Conservation (phyloP, 2,888 invertebrate genomes). For the Macaria notata region DNA sequence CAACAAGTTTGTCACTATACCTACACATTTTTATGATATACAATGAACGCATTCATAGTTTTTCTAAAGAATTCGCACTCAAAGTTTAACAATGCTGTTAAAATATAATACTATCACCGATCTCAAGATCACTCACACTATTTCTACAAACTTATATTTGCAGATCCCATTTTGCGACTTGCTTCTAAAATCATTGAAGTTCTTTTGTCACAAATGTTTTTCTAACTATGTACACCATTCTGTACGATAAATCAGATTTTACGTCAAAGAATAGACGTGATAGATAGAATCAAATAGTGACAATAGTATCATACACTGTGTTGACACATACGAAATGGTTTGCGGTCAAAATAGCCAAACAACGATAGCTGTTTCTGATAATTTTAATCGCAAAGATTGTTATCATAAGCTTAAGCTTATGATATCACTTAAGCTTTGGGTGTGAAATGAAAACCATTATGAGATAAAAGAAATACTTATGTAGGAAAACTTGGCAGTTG, state of each 20-base stretch:
- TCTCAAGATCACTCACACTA: constrained; percentile 48
- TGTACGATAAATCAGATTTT: constrained; percentile 29
- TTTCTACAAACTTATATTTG: not conserved
- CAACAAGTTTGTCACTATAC: too few relatives aligned
- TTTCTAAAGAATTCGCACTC: constrained; percentile 50
- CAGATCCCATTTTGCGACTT: not conserved
- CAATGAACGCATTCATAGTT: constrained; percentile 32
- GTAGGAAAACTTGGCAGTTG: too few relatives aligned
- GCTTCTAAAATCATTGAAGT: not conserved
- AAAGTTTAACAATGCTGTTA: constrained; percentile 59
- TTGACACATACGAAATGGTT: constrained; percentile 33
- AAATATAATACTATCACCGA: constrained; percentile 65
- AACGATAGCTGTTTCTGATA: constrained; percentile 37
- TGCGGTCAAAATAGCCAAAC: constrained; percentile 65
- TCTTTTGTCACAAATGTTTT: not conserved
- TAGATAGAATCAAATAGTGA: constrained; percentile 48
- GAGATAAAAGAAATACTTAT: too few relatives aligned
- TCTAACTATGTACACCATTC: not conserved
- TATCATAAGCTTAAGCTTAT: too few relatives aligned
- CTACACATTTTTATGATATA: too few relatives aligned
- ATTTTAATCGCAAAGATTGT: constrained; percentile 19
- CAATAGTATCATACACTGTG: constrained; percentile 35
- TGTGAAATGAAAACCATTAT: constrained; percentile 6
- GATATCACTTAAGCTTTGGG: too few relatives aligned
- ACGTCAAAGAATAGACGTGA: constrained; percentile 37